phyloP scores from a whole-genome alignment of 2,888 invertebrate species.

The Monochamus alternatus region DNA sequence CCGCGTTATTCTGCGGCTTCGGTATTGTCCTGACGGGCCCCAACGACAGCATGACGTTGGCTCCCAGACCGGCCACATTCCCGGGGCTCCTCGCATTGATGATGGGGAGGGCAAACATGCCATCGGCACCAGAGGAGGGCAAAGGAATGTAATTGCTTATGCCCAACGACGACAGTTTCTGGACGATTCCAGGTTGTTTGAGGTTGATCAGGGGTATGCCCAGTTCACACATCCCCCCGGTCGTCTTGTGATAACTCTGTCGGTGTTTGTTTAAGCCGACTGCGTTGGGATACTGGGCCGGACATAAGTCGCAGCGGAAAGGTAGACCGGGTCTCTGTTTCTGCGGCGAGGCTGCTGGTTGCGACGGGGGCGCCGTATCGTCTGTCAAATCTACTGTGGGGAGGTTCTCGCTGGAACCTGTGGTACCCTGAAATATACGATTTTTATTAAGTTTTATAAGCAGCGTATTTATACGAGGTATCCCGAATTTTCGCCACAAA shows the following conservation, averaged over 20 bases:
- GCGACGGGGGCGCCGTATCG: slow-evolving; percentile 66
- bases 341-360: slow-evolving; percentile 62
- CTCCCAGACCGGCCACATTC: slow-evolving; percentile 75
- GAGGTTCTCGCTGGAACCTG: slow-evolving; percentile 48
- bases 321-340: slow-evolving; percentile 67
- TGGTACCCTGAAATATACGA: slow-evolving; percentile 1
- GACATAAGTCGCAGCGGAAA: slow-evolving; percentile 81
- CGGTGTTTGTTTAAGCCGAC: slow-evolving; percentile 76
- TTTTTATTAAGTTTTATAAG: no score
- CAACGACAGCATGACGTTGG: slow-evolving; percentile 80
- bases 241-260: slow-evolving; percentile 76
- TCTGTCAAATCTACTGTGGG: slow-evolving; percentile 74
- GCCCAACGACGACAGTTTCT: slow-evolving; percentile 78
- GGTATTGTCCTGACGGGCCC: slow-evolving; percentile 77
- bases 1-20: slow-evolving; percentile 51
- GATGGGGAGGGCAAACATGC: slow-evolving; percentile 82
- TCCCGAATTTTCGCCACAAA: no score
- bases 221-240: slow-evolving; percentile 75
- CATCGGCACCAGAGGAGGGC: slow-evolving; percentile 71
- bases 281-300: slow-evolving; percentile 81
- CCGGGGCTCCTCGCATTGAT: slow-evolving; percentile 63
- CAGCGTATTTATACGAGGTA: no score
- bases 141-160: slow-evolving; percentile 84
- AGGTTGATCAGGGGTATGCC: slow-evolving; percentile 84
- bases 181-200: slow-evolving; percentile 78